These are phyloP conservation scores for Choristoneura rosaceana DNA, from an alignment of 2,888 invertebrate genomes.

Conservation along the genomic window DNA sequence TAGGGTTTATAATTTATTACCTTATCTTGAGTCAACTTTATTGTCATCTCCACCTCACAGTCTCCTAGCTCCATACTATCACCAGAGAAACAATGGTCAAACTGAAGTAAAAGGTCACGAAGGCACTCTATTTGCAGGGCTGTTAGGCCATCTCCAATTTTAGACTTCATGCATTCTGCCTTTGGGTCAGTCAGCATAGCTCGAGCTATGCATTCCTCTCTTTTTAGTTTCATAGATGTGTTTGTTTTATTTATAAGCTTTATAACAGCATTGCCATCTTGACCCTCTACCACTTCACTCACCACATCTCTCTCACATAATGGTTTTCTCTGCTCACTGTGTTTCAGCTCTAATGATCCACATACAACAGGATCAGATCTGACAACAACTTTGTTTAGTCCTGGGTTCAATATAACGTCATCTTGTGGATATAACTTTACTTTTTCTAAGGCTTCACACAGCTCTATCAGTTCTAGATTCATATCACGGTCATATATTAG, in stretches of 20 bases:
- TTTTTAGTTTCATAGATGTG: slow-evolving; percentile 4
- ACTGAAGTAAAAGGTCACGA: slow-evolving; percentile 20
- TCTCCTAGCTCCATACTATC: slow-evolving; percentile 37
- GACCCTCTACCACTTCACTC: slow-evolving; percentile 17
- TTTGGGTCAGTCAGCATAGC: slow-evolving; percentile 8
- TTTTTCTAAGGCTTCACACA: slow-evolving; percentile 35
- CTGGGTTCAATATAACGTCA: slow-evolving; percentile 23
- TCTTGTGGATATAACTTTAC: slow-evolving; percentile 23
- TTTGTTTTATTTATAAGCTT: slow-evolving; percentile 36
- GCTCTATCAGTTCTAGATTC: slow-evolving; percentile 19
- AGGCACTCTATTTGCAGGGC: not conserved
- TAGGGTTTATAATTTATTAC: slow-evolving; percentile 40
- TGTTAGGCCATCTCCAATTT: slow-evolving; percentile 7
- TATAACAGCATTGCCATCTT: slow-evolving; percentile 31
- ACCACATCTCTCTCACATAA: slow-evolving; percentile 34
- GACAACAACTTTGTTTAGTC: slow-evolving; percentile 39
- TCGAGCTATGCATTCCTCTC: slow-evolving; percentile 31
- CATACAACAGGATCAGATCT: slow-evolving; percentile 29
- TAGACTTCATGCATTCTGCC: not conserved
- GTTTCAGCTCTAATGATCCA: slow-evolving; percentile 18
- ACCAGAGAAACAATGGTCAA: slow-evolving; percentile 39
- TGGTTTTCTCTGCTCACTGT: slow-evolving; percentile 39
- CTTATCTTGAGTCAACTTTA: slow-evolving; percentile 36
- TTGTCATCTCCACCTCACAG: slow-evolving; percentile 39
- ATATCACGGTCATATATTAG: slow-evolving; percentile 34